Percentiles rank a stretch among this genome's conserved stretches.
These are phyloP conservation scores for Coccyzus lansbergi DNA, from an alignment of 2,797 vertebrate genomes.

Conservation along the genomic window DNA sequence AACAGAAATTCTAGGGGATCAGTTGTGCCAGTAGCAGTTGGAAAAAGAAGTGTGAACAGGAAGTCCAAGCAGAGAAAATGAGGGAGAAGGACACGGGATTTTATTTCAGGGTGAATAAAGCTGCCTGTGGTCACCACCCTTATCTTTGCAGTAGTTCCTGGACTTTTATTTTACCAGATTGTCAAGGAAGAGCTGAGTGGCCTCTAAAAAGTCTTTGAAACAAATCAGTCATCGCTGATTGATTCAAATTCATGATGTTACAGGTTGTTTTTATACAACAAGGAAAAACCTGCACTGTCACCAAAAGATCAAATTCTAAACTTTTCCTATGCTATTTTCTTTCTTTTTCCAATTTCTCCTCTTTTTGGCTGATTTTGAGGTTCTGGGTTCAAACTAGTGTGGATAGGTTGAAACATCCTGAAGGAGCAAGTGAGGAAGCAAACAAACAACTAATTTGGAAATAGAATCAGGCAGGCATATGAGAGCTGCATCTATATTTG, in stretches of 20 bases:
- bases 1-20: background rate
- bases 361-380: background rate
- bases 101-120: background rate
- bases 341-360: background rate
- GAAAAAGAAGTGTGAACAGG: background rate
- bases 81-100: background rate
- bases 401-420: background rate
- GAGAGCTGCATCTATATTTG: background rate
- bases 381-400: background rate
- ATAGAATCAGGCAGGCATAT: background rate
- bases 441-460: background rate
- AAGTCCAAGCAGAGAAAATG: background rate
- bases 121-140: background rate
- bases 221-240: background rate
- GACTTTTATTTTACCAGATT: background rate
- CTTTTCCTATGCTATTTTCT: background rate
- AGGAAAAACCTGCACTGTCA: background rate
- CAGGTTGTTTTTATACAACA: background rate
- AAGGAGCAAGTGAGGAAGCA: background rate
- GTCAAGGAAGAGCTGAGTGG: background rate
- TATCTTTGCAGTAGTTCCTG: background rate
- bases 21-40: background rate
- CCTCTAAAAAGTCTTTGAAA: background rate
- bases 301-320: background rate
- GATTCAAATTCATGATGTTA: background rate